A percentile compares a stretch with the other conserved stretches of the same genome.
phyloP scores from a whole-genome alignment of 2,113 vertebrate species.

The Hystrix cristata region DNA sequence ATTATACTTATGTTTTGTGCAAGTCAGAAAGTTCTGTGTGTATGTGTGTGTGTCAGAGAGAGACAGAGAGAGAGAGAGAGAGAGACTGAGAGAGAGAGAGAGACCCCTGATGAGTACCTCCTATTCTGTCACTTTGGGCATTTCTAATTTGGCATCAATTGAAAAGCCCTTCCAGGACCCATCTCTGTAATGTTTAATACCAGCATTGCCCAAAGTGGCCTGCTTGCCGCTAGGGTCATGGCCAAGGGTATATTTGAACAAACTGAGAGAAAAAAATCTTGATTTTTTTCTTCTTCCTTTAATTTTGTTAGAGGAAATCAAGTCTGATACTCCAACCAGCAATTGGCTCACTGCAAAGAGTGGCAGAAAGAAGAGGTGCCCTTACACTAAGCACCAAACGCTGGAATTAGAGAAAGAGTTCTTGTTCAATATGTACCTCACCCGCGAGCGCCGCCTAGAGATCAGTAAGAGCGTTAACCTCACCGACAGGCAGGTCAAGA shows the following conservation, averaged over 20 bases:
- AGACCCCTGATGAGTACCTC: not conserved
- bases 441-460: slow-evolving; percentile 99
- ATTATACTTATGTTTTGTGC: slow-evolving; percentile 53
- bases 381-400: slow-evolving; percentile 99
- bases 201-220: slow-evolving; percentile 82
- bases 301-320: slow-evolving; percentile 95
- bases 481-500: slow-evolving; percentile 99
- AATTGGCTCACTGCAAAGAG: slow-evolving; percentile 99
- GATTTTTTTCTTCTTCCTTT: slow-evolving; percentile 89
- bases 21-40: slow-evolving; percentile 76
- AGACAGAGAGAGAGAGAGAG: slow-evolving; percentile 2
- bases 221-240: slow-evolving; percentile 88
- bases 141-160: slow-evolving; percentile 72
- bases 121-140: slow-evolving; percentile 52
- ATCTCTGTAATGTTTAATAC: slow-evolving; percentile 79
- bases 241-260: slow-evolving; percentile 90
- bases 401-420: slow-evolving; percentile 99
- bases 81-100: slow-evolving; percentile 63
- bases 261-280: slow-evolving; percentile 85
- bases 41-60: not conserved
- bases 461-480: slow-evolving; percentile 99
- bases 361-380: slow-evolving; percentile 99
- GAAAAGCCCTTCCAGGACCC: slow-evolving; percentile 52
- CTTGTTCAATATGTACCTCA: slow-evolving; percentile 99
- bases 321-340: slow-evolving; percentile 95